Base-by-base conservation (phyloP, 1,140 invertebrate species). In the Macrostomum lignano region DNA sequence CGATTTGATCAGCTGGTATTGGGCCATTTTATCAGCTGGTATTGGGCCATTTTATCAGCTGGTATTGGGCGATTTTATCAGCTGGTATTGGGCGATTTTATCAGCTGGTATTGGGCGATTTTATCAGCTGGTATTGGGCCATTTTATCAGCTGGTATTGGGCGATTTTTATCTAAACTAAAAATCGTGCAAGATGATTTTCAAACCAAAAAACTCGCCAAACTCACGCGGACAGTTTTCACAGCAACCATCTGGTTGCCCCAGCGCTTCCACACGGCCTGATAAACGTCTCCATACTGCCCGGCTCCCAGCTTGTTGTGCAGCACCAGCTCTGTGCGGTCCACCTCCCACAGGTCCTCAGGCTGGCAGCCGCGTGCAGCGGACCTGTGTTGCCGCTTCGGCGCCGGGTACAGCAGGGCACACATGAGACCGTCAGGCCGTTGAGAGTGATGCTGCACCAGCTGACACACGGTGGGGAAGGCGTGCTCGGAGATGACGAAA, bases 231-330 rank as follows among this genome's bases (percentile, higher is more conserved):
- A 98, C 63, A 0, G 91, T 96, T 62, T 98, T 98, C 1, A 98
- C 88, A 29, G 91, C 91, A 15, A 84, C 77, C 6, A 74, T 86
- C 5, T 14, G 14, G 58, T 74, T 74, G 48, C 75, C 81, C 48
- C 82, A 77, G 43, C 75, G 65, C 57, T 88, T 91, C 88, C 88
- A 98, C 13, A 82, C 69, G 2, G 82, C 91, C 59, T 96, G 86
- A 53, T 96, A 98, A 0, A 98, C 91, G 61, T 96, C 88, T 1
- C 91, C 91, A 57, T 96, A 98, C 58, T 98, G 88, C 0, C 88
- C 68, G 4, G 82, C 82, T 39, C 88, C 60, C 32, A 98, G 66
- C 60, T 93, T 82, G 58, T 94, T 84, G 49, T 81, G 75, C 86
- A 96, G 96, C 17, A 86, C 74, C 46, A 98, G 96, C 55, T 94